Evolutionary conservation across 2,888 invertebrate genomes (phyloP).

Genomic region (Actias luna): DNA sequence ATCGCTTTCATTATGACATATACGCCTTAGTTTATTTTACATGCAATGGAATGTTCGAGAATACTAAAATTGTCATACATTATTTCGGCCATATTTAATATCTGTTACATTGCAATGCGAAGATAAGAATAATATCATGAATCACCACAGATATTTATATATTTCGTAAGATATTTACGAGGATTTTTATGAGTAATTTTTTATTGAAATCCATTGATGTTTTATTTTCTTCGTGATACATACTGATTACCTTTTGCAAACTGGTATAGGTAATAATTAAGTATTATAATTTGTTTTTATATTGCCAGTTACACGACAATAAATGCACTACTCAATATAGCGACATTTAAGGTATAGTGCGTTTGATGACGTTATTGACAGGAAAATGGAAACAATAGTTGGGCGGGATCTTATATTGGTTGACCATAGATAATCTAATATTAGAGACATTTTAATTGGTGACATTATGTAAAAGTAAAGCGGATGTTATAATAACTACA

Average conservation of each 20-base stretch:
- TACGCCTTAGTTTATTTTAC: too few relatives aligned
- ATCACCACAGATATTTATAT: neutral
- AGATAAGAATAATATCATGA: neutral
- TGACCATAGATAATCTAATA: too few relatives aligned
- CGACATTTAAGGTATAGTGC: too few relatives aligned
- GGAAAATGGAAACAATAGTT: too few relatives aligned
- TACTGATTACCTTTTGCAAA: neutral
- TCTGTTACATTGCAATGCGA: conserved; percentile 4
- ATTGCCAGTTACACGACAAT: too few relatives aligned
- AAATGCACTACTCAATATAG: too few relatives aligned
- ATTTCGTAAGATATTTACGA: conserved; percentile 1
- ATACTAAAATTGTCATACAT: neutral
- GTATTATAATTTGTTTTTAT: too few relatives aligned
- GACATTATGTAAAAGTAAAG: too few relatives aligned
- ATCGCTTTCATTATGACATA: neutral
- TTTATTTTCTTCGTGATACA: neutral
- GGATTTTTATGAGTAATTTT: neutral
- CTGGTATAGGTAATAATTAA: neutral
- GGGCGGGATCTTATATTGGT: too few relatives aligned
- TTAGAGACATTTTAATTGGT: too few relatives aligned
- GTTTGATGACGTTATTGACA: too few relatives aligned
- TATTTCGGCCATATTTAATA: neutral
- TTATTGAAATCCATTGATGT: neutral
- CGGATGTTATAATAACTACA: too few relatives aligned
- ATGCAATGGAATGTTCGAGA: neutral